A percentile compares a stretch with the other conserved stretches of the same genome.
phyloP scores from a whole-genome alignment of 2,113 vertebrate species.

The Perca flavescens region DNA sequence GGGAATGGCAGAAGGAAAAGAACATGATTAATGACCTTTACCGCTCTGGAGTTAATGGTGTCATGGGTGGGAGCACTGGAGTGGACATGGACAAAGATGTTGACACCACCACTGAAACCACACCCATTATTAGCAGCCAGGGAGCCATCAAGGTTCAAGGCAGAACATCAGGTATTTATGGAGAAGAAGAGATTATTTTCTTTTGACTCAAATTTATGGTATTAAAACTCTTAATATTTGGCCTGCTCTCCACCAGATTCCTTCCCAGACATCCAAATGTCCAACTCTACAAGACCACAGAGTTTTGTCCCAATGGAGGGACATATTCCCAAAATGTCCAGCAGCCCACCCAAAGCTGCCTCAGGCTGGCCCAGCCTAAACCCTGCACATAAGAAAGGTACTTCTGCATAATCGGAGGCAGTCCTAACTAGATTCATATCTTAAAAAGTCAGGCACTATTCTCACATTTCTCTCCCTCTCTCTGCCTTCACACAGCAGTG shows the following conservation, averaged over 20 bases:
- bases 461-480: constrained; percentile 37
- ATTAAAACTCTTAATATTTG: constrained; percentile 10
- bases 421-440: not conserved
- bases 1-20: constrained; percentile 94
- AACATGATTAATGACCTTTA: constrained; percentile 89
- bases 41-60: constrained; percentile 81
- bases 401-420: not conserved
- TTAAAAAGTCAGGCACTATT: not conserved
- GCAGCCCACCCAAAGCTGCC: constrained; percentile 90
- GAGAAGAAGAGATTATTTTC: not conserved
- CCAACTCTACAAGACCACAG: constrained; percentile 86
- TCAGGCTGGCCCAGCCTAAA: constrained; percentile 87
- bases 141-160: constrained; percentile 93
- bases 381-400: constrained; percentile 94
- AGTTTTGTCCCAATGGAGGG: constrained; percentile 85
- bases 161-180: constrained; percentile 87
- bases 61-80: constrained; percentile 76
- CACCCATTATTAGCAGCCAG: constrained; percentile 89
- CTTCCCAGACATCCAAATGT: constrained; percentile 89
- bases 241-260: constrained; percentile 84
- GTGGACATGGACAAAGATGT: constrained; percentile 91
- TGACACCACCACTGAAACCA: constrained; percentile 84
- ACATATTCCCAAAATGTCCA: constrained; percentile 87
- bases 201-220: not conserved
- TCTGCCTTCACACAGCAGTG: constrained; percentile 69